Conservation (phyloP, 2,888 invertebrate species). For the Pseudococcus longispinus region DNA sequence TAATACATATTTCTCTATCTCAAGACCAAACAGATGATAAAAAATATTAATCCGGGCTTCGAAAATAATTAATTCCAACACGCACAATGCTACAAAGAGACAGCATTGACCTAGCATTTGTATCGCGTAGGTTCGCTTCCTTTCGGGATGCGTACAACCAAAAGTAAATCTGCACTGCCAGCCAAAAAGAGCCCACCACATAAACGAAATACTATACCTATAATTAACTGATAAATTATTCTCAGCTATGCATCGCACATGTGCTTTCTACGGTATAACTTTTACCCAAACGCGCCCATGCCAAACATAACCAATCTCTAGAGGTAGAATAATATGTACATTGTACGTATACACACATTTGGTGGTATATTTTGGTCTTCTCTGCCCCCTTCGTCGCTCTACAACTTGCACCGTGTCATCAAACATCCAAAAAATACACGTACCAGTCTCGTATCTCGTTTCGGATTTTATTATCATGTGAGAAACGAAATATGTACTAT, state of each 20-base stretch:
- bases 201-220: neutral
- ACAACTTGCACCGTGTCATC: neutral
- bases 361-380: neutral
- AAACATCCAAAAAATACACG: neutral
- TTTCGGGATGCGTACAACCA: neutral
- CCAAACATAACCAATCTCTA: neutral
- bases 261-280: neutral
- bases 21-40: no score
- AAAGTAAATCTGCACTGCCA: neutral
- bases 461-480: neutral
- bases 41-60: neutral
- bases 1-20: neutral
- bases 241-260: neutral
- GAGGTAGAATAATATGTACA: conserved; percentile 5
- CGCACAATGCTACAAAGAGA: neutral
- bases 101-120: neutral
- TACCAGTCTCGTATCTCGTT: neutral
- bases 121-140: neutral
- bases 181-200: neutral
- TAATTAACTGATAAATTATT: conserved; percentile 31
- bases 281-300: neutral
- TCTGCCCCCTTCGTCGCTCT: neutral
- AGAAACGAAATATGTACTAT: neutral
- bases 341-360: neutral
- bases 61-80: neutral